A percentile compares a stretch with the other conserved stretches of the same genome.
Evolutionary conservation across 1,140 invertebrate genomes (phyloP).

Genomic region (Hylaeus volcanicus): DNA sequence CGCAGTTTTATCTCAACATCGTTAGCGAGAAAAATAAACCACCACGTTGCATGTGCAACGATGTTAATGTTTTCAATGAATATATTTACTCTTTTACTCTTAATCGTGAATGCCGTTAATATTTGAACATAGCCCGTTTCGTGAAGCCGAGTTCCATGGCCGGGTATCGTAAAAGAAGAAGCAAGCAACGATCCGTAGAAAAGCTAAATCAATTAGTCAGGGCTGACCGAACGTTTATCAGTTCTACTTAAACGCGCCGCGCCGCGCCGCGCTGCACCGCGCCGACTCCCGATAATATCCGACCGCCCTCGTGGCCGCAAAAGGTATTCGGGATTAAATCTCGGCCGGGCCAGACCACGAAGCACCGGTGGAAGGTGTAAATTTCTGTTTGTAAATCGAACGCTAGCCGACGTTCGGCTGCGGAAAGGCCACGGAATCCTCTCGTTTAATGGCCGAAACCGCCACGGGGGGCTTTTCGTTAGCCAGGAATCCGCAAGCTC

Average conservation of each 20-base stretch:
- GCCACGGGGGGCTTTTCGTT: not conserved
- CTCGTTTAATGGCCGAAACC: slow-evolving; percentile 42
- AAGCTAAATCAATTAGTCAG: not conserved
- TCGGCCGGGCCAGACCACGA: not conserved
- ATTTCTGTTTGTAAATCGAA: slow-evolving; percentile 30
- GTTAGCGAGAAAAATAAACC: too few species aligned
- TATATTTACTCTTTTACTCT: too few species aligned
- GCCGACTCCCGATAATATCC: not conserved
- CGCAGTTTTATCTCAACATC: too few species aligned
- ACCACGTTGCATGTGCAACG: too few species aligned
- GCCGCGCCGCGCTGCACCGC: too few species aligned
- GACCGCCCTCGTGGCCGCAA: not conserved
- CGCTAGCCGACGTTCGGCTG: slow-evolving; percentile 7
- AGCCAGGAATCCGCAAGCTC: slow-evolving; percentile 24
- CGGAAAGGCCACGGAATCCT: slow-evolving; percentile 20
- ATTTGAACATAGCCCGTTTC: too few species aligned
- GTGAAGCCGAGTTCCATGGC: too few species aligned
- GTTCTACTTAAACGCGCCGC: slow-evolving; percentile 20
- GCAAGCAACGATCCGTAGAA: not conserved
- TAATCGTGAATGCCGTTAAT: too few species aligned
- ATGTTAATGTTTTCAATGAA: too few species aligned
- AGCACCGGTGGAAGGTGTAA: slow-evolving; percentile 9
- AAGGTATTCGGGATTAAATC: slow-evolving; percentile 31
- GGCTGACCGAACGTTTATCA: too few species aligned
- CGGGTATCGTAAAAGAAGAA: not conserved